phyloP scores from a whole-genome alignment of 2,113 vertebrate species.

The Balaeniceps rex region DNA sequence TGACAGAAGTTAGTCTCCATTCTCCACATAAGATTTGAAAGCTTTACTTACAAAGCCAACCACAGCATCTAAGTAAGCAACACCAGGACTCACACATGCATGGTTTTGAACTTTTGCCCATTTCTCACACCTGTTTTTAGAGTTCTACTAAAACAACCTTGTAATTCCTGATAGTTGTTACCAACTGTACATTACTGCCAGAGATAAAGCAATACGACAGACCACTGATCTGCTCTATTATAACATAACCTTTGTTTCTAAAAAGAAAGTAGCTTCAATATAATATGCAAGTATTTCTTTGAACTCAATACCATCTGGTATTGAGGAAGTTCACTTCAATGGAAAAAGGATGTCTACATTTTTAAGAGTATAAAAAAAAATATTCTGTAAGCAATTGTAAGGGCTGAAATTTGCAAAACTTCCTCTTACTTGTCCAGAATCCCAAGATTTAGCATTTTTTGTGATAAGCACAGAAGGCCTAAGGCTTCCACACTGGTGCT shows the following conservation, averaged over 20 bases:
- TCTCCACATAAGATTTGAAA: not conserved
- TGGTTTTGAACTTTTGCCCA: not conserved
- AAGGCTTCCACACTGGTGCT: not conserved
- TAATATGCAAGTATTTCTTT: not conserved
- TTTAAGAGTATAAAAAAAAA: not conserved
- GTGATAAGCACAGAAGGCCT: not conserved
- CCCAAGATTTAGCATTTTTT: not conserved
- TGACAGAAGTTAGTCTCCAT: not conserved
- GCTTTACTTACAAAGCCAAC: not conserved
- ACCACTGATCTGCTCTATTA: not conserved
- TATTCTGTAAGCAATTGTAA: not conserved
- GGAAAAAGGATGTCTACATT: not conserved
- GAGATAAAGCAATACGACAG: not conserved
- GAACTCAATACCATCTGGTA: not conserved
- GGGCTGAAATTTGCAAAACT: not conserved
- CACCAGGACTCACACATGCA: not conserved
- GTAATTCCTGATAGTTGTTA: not conserved
- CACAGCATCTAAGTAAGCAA: not conserved
- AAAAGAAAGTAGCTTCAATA: not conserved
- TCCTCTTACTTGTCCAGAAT: not conserved
- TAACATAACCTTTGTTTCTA: not conserved
- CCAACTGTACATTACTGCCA: not conserved
- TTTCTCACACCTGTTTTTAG: not conserved
- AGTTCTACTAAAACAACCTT: not conserved
- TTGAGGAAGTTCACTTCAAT: not conserved